Percentiles rank a stretch among this genome's conserved stretches.
Evolutionary conservation across 2,888 invertebrate species (phyloP).

Genomic region (Cosmia pyralina): DNA sequence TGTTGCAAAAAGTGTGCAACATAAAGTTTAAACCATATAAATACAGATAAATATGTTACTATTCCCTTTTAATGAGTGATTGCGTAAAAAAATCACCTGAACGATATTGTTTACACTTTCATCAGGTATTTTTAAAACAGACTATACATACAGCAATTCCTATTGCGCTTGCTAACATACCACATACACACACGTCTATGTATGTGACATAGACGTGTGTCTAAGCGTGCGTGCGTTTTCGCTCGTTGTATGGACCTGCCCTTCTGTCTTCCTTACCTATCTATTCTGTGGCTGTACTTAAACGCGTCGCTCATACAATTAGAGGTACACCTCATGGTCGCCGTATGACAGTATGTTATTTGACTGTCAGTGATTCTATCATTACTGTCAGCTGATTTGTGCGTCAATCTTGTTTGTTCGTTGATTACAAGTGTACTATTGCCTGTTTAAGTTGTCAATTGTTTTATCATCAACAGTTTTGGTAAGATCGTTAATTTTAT

Average conservation of each 20-base stretch:
- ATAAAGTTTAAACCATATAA: background rate
- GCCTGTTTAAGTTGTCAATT: background rate
- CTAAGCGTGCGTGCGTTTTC: background rate
- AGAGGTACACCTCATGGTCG: conserved; percentile 40
- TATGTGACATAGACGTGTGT: no score
- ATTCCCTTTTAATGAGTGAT: background rate
- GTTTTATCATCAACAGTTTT: background rate
- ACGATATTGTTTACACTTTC: background rate
- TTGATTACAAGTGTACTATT: background rate
- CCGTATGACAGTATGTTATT: conserved; percentile 37
- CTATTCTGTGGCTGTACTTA: conserved; percentile 5
- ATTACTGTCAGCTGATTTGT: conserved; percentile 14
- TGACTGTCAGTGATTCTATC: conserved; percentile 21
- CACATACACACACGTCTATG: background rate
- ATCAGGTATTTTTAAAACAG: background rate
- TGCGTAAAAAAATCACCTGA: background rate
- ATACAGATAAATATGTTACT: background rate
- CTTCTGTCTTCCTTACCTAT: background rate
- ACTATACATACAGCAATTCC: background rate
- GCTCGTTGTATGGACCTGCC: background rate
- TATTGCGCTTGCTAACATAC: background rate
- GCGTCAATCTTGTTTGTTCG: background rate
- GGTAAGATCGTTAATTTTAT: background rate
- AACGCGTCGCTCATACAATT: conserved; percentile 39
- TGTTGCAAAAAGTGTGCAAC: accelerated